These are phyloP conservation scores for Acanthurus leucopareius DNA, from an alignment of 2,797 vertebrate genomes.

Conservation along the genomic window DNA sequence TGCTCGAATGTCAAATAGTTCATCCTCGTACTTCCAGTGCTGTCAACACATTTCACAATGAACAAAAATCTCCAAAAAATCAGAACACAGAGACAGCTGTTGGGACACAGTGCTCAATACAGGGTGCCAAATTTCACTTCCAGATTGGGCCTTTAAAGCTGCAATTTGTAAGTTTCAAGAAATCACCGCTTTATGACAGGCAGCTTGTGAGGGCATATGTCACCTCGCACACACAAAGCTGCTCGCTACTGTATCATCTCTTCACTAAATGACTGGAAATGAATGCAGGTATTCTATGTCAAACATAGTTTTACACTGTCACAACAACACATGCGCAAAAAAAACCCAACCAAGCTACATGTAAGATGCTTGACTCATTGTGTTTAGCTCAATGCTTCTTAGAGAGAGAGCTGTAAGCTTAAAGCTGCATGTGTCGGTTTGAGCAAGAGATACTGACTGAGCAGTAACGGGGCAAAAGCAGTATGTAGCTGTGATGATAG, in stretches of 20 bases:
- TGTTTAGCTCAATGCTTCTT: slow-evolving; percentile 54
- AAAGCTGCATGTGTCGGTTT: slow-evolving; percentile 65
- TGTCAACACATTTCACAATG: slow-evolving; percentile 54
- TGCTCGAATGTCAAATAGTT: slow-evolving; percentile 40
- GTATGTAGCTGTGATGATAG: slow-evolving; percentile 57
- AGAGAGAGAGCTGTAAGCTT: slow-evolving; percentile 60
- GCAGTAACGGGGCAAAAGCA: slow-evolving; percentile 51
- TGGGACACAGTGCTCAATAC: slow-evolving; percentile 58
- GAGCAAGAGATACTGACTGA: slow-evolving; percentile 50
- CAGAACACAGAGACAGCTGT: slow-evolving; percentile 66
- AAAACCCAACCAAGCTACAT: slow-evolving; percentile 73
- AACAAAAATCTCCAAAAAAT: slow-evolving; percentile 54
- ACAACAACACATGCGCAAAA: slow-evolving; percentile 59
- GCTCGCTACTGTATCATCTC: slow-evolving; percentile 66
- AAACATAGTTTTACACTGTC: slow-evolving; percentile 74
- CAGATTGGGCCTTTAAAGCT: slow-evolving; percentile 85
- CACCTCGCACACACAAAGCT: slow-evolving; percentile 52
- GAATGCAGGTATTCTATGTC: slow-evolving; percentile 69
- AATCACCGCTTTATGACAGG: slow-evolving; percentile 73
- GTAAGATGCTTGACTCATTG: slow-evolving; percentile 63
- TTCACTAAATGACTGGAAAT: slow-evolving; percentile 65
- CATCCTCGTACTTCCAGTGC: slow-evolving; percentile 31
- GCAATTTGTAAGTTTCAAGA: slow-evolving; percentile 84
- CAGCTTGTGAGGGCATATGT: slow-evolving; percentile 74
- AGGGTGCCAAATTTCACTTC: slow-evolving; percentile 72